Percentiles rank a stretch among this genome's conserved stretches.
Evolutionary conservation across 1,140 invertebrate species (phyloP).

Genomic region (Prorops nasuta): DNA sequence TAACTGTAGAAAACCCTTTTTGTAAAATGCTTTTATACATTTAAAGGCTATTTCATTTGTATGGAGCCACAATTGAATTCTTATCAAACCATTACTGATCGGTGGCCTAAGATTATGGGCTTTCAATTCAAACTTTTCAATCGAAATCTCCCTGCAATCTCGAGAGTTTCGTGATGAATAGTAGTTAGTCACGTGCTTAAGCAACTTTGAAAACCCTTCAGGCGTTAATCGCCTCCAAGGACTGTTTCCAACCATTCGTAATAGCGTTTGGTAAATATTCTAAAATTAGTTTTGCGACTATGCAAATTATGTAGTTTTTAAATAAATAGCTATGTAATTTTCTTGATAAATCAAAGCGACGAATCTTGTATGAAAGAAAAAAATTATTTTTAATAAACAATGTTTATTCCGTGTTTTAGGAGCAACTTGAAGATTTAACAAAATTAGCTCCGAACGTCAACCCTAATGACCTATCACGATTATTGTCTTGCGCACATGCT

Average conservation of each 20-base stretch:
- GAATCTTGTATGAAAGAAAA: too few relatives aligned
- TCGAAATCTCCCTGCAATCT: constrained; percentile 44
- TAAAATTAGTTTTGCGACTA: too few relatives aligned
- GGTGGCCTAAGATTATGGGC: constrained; percentile 41
- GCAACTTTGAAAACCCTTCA: constrained; percentile 29
- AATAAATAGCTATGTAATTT: constrained; percentile 24
- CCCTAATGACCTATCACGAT: constrained; percentile 61
- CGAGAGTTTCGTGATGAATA: constrained; percentile 42
- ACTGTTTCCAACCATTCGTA: constrained; percentile 20
- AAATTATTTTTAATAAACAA: background rate
- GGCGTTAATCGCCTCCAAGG: constrained; percentile 38
- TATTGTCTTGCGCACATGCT: constrained; percentile 75
- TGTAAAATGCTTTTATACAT: too few relatives aligned
- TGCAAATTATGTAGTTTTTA: too few relatives aligned
- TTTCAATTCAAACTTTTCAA: constrained; percentile 28
- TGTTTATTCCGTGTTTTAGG: constrained; percentile 55
- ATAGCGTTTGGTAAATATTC: constrained; percentile 12
- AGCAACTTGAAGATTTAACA: constrained; percentile 60
- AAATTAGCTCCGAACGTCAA: constrained; percentile 60
- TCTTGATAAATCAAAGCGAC: too few relatives aligned
- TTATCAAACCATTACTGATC: too few relatives aligned
- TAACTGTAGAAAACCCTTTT: too few relatives aligned
- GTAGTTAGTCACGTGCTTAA: constrained; percentile 39
- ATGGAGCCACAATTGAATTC: too few relatives aligned
- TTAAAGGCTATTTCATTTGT: too few relatives aligned